A percentile compares a stretch with the other conserved stretches of the same genome.
These are phyloP conservation scores for Prostheceraeus crozeri DNA, from an alignment of 2,888 invertebrate genomes.

Conservation along the genomic window DNA sequence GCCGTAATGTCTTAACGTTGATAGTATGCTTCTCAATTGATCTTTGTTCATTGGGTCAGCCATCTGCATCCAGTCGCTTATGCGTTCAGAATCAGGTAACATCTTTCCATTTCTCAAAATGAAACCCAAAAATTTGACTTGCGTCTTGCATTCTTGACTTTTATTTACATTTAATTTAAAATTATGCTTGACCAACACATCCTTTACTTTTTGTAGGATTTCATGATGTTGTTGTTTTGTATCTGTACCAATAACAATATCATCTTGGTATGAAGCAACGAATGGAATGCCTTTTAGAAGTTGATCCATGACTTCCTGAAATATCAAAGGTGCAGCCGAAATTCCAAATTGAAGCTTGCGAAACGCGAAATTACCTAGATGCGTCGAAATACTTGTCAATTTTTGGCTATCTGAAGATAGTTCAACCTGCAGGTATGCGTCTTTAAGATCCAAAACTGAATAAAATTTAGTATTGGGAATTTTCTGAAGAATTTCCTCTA, in stretches of 20 bases:
- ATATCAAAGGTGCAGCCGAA: conserved; percentile 35
- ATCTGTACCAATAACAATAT: conserved; percentile 25
- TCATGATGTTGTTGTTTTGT: conserved; percentile 28
- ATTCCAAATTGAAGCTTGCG: conserved; percentile 35
- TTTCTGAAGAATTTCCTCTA: conserved; percentile 28
- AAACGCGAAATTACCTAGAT: conserved; percentile 33
- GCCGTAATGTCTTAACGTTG: not conserved
- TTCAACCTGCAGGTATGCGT: conserved; percentile 30
- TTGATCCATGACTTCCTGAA: conserved; percentile 33
- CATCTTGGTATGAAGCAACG: conserved; percentile 35
- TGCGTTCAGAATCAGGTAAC: conserved; percentile 27
- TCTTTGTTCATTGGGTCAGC: conserved; percentile 1
- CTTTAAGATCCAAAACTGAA: conserved; percentile 25
- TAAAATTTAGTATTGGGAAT: conserved; percentile 16
- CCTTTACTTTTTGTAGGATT: conserved; percentile 31
- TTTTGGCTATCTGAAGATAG: conserved; percentile 24
- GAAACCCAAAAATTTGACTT: conserved; percentile 34
- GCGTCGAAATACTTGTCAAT: conserved; percentile 32
- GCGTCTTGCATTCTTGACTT: not conserved
- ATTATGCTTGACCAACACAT: conserved; percentile 8
- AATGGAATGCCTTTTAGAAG: conserved; percentile 33
- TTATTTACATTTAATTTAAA: conserved; percentile 28
- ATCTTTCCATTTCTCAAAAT: conserved; percentile 23
- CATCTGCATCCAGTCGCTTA: not conserved
- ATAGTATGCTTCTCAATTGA: conserved; percentile 1